Evolutionary conservation across 2,888 invertebrate species (phyloP).

Genomic region (Melangyna quadrimaculata): DNA sequence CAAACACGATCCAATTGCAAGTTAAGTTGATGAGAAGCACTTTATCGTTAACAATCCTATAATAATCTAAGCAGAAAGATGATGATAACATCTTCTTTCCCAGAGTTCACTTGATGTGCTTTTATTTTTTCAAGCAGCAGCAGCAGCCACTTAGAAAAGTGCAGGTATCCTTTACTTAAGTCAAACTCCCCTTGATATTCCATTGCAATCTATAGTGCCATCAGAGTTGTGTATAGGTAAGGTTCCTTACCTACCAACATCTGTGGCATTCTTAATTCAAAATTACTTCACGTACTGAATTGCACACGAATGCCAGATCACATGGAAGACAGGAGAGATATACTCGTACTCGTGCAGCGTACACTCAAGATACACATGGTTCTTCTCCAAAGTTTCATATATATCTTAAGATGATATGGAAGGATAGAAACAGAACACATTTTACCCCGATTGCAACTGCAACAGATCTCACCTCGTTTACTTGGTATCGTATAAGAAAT

Average conservation of each 20-base stretch:
- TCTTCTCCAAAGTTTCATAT: slow-evolving; percentile 3
- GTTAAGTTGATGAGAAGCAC: slow-evolving; percentile 28
- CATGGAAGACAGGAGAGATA: slow-evolving; percentile 20
- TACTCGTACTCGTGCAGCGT: neutral
- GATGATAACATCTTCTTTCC: slow-evolving; percentile 28
- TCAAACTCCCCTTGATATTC: slow-evolving; percentile 1
- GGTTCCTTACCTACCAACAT: slow-evolving; percentile 32
- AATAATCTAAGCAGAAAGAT: slow-evolving; percentile 18
- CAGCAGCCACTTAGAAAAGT: slow-evolving; percentile 41
- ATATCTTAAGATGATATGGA: neutral
- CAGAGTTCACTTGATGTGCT: slow-evolving; percentile 19
- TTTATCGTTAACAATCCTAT: slow-evolving; percentile 46
- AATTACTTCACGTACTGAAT: slow-evolving; percentile 66
- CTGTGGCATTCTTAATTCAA: slow-evolving; percentile 54
- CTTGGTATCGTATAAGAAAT: neutral
- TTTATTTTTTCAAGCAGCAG: neutral
- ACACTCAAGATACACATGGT: slow-evolving; percentile 5
- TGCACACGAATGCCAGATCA: slow-evolving; percentile 61
- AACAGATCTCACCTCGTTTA: slow-evolving; percentile 40
- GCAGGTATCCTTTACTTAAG: slow-evolving; percentile 27
- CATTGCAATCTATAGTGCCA: slow-evolving; percentile 5
- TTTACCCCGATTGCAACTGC: slow-evolving; percentile 27
- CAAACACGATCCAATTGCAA: slow-evolving; percentile 32
- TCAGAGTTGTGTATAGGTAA: neutral
- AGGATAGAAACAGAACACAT: slow-evolving; percentile 24